Conservation (phyloP, 2,888 invertebrate genomes). For the Timandra comae region DNA sequence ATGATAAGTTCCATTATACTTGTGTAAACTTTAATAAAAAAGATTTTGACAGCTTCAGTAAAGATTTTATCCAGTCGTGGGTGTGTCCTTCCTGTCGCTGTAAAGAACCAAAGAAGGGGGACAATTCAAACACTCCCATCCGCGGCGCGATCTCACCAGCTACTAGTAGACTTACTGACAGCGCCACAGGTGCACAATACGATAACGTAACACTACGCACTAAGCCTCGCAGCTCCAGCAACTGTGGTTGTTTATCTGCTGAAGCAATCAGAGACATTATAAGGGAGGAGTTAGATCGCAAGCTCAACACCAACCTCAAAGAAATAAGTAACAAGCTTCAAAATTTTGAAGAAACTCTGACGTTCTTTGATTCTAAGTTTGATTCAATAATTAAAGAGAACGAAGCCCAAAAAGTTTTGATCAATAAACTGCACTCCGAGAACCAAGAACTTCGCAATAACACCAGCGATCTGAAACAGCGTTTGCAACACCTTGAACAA, state of each 20-base stretch:
- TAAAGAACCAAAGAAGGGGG: conserved; percentile 4
- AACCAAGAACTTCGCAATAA: conserved; percentile 7
- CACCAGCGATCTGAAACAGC: conserved; percentile 2
- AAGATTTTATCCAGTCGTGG: conserved; percentile 5
- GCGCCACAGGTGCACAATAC: neutral
- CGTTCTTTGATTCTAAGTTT: conserved; percentile 2
- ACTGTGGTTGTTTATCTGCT: conserved; percentile 8
- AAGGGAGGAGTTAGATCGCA: conserved; percentile 9
- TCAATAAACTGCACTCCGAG: conserved; percentile 4
- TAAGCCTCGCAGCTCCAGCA: conserved; percentile 1
- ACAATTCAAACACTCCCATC: neutral
- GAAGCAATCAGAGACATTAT: conserved; percentile 11
- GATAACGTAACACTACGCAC: conserved; percentile 10
- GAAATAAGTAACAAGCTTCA: conserved; percentile 2
- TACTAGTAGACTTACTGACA: neutral
- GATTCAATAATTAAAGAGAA: conserved; percentile 3
- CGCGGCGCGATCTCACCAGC: neutral
- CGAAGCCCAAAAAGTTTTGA: neutral
- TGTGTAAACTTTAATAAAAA: conserved; percentile 6
- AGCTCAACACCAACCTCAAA: conserved; percentile 2
- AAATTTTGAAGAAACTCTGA: conserved; percentile 3
- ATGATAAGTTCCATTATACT: conserved; percentile 6
- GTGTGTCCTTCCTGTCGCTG: conserved; percentile 6
- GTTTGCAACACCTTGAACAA: conserved; percentile 16
- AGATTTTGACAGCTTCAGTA: conserved; percentile 1